Evolutionary conservation across 2,888 invertebrate genomes (phyloP).

Genomic region (Chaitophorus viminalis): DNA sequence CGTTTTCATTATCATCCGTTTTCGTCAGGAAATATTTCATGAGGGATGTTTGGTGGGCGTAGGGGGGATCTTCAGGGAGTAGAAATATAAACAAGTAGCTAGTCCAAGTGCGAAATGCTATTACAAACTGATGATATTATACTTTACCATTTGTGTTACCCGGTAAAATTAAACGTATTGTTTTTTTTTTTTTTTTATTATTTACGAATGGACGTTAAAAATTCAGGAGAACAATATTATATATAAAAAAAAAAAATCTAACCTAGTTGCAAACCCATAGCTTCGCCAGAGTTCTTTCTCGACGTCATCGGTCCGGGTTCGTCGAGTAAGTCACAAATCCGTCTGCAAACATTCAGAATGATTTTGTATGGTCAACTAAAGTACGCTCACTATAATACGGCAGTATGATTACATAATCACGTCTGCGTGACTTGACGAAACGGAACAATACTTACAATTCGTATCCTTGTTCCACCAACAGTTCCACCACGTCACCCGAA

Average conservation of each 20-base stretch:
- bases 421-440: background rate
- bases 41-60: too few species aligned
- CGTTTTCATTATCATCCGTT: constrained; percentile 10
- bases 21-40: background rate
- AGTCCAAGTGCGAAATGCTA: background rate
- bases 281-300: constrained; percentile 68
- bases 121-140: background rate
- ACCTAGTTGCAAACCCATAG: constrained; percentile 65
- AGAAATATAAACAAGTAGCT: background rate
- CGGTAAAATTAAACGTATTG: too few species aligned
- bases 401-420: too few species aligned
- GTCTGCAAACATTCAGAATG: constrained; percentile 64
- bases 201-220: too few species aligned
- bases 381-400: background rate
- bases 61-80: background rate
- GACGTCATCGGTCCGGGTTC: constrained; percentile 69
- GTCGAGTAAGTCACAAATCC: constrained; percentile 77
- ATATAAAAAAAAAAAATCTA: constrained; percentile 3
- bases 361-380: background rate
- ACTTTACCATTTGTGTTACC: background rate
- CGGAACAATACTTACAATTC: constrained; percentile 70
- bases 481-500: constrained; percentile 85
- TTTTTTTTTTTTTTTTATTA: too few species aligned
- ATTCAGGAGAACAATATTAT: too few species aligned
- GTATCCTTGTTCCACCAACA: constrained; percentile 84